A percentile compares a stretch with the other conserved stretches of the same genome.
These are phyloP conservation scores for Mythimna loreyi DNA, from an alignment of 2,888 invertebrate species.

Conservation along the genomic window DNA sequence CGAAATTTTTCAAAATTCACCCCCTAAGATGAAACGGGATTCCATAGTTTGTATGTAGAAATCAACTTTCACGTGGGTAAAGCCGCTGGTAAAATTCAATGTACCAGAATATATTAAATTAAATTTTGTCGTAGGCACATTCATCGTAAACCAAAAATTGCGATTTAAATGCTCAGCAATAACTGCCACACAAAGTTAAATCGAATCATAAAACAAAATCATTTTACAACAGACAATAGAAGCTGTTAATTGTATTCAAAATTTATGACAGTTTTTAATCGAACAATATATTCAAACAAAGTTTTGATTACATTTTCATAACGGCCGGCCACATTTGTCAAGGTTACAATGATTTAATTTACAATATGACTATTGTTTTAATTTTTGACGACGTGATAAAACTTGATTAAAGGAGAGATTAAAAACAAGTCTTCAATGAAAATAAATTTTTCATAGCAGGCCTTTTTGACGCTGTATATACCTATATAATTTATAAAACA, in stretches of 20 bases:
- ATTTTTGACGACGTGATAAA: constrained; percentile 7
- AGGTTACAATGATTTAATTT: constrained; percentile 10
- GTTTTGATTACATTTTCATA: constrained; percentile 46
- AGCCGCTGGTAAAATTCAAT: too few species aligned
- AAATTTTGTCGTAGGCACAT: too few species aligned
- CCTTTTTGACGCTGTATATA: too few species aligned
- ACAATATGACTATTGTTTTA: constrained; percentile 35
- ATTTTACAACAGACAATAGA: constrained; percentile 30
- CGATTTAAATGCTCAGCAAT: not conserved
- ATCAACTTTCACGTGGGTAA: too few species aligned
- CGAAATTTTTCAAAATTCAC: too few species aligned
- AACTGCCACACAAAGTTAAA: not conserved
- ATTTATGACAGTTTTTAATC: constrained; percentile 50
- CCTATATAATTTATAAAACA: too few species aligned
- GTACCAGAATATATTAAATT: too few species aligned
- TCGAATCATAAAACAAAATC: constrained; percentile 18
- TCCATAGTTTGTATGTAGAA: too few species aligned
- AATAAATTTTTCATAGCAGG: too few species aligned
- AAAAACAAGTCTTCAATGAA: not conserved
- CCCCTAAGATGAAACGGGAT: too few species aligned
- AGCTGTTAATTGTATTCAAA: constrained; percentile 18
- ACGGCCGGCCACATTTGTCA: constrained; percentile 18
- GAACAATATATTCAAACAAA: constrained; percentile 32
- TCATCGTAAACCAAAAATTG: too few species aligned
- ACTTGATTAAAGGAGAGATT: not conserved